Percentiles rank a stretch among this genome's conserved stretches.
Evolutionary conservation across 2,113 vertebrate species (phyloP).

Genomic region (Dromiciops gliroides): DNA sequence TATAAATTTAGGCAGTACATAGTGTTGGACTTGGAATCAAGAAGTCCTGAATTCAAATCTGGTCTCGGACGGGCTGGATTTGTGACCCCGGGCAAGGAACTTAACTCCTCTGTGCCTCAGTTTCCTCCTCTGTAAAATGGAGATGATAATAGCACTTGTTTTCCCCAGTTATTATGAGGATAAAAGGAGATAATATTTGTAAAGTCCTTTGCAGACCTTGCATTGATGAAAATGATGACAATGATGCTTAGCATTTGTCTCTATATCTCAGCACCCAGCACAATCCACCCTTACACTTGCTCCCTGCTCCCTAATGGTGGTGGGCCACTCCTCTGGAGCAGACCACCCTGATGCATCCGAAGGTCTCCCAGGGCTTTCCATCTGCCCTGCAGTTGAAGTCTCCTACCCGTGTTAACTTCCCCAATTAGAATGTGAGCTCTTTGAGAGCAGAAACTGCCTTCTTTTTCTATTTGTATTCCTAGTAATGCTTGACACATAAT

Average conservation of each 20-base stretch:
- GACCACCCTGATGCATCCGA: background rate
- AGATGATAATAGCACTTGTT: conserved; percentile 31
- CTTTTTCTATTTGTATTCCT: background rate
- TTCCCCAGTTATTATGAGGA: background rate
- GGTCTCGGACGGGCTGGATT: background rate
- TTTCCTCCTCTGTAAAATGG: background rate
- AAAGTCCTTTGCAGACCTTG: conserved; percentile 3
- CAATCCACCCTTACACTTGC: background rate
- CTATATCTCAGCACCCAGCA: background rate
- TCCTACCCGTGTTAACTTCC: background rate
- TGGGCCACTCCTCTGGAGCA: background rate
- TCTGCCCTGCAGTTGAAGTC: background rate
- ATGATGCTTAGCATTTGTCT: background rate
- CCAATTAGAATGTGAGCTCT: background rate
- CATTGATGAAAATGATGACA: background rate
- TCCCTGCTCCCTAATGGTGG: background rate
- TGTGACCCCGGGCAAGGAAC: conserved; percentile 20
- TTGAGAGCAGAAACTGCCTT: background rate
- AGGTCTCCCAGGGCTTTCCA: background rate
- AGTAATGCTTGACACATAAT: background rate
- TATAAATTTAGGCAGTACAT: background rate
- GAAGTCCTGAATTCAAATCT: conserved; percentile 11
- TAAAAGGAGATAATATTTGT: conserved; percentile 16
- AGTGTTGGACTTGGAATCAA: background rate
- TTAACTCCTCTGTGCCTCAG: background rate